These are phyloP conservation scores for Himalopsyche tibetana DNA, from an alignment of 2,888 invertebrate species.

Conservation along the genomic window DNA sequence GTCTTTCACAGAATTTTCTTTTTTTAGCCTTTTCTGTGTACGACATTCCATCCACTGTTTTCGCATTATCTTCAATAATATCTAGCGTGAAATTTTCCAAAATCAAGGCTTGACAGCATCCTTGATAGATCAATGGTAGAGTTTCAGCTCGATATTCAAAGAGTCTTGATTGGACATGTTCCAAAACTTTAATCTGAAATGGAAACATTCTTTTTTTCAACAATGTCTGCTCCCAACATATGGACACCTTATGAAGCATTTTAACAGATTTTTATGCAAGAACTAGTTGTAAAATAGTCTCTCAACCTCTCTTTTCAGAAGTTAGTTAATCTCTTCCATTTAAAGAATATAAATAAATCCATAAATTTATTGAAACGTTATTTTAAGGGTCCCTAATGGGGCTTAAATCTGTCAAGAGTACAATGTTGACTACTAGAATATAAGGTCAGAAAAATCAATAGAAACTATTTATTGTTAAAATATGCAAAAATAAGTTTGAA, in stretches of 20 bases:
- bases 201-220: not conserved
- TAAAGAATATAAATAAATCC: too few relatives aligned
- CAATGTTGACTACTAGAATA: too few relatives aligned
- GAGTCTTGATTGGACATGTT: not conserved
- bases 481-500: too few relatives aligned
- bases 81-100: not conserved
- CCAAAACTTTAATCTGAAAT: not conserved
- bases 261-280: too few relatives aligned
- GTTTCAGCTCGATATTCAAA: not conserved
- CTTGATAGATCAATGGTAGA: not conserved
- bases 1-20: conserved; percentile 85
- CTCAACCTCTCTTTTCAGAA: not conserved
- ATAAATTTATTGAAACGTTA: too few relatives aligned
- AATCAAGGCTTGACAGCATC: not conserved
- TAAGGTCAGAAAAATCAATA: too few relatives aligned
- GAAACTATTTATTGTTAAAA: too few relatives aligned
- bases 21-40: conserved; percentile 93
- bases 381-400: too few relatives aligned
- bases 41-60: conserved; percentile 77
- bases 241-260: too few relatives aligned
- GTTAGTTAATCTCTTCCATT: too few relatives aligned
- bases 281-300: not conserved
- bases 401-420: too few relatives aligned
- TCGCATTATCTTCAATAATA: not conserved
- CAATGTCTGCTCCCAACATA: not conserved